These are phyloP conservation scores for Nettapus auritus DNA, from an alignment of 2,113 vertebrate genomes.

Conservation along the genomic window DNA sequence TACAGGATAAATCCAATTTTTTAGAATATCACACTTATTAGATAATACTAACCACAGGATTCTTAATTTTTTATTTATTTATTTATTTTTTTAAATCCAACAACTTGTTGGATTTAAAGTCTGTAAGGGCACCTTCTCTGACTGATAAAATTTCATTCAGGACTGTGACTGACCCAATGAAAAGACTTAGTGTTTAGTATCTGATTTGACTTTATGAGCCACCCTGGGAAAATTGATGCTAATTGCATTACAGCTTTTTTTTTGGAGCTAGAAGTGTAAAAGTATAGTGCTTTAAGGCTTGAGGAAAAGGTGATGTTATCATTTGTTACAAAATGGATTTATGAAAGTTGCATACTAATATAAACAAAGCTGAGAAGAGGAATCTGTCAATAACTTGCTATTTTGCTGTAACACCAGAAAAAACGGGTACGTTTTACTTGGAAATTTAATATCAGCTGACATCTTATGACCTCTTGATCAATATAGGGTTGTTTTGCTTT, in stretches of 20 bases:
- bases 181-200: background rate
- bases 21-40: background rate
- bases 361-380: background rate
- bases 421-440: background rate
- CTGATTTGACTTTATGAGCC: background rate
- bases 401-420: background rate
- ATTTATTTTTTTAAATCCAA: too few relatives aligned
- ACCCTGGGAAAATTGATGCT: background rate
- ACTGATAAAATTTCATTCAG: background rate
- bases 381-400: background rate
- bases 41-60: background rate
- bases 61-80: too few relatives aligned
- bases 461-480: slow-evolving; percentile 25
- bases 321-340: background rate
- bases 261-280: background rate
- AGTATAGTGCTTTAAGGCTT: background rate
- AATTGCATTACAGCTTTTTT: background rate
- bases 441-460: slow-evolving; percentile 8
- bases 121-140: background rate
- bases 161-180: background rate
- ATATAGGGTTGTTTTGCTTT: slow-evolving; percentile 49
- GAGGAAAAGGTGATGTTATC: background rate
- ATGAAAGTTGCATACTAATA: background rate
- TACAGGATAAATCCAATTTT: background rate
- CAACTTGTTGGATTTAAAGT: background rate